A percentile compares a stretch with the other conserved stretches of the same genome.
Evolutionary conservation across 2,888 invertebrate genomes (phyloP).

Genomic region (Drosophila formosana): DNA sequence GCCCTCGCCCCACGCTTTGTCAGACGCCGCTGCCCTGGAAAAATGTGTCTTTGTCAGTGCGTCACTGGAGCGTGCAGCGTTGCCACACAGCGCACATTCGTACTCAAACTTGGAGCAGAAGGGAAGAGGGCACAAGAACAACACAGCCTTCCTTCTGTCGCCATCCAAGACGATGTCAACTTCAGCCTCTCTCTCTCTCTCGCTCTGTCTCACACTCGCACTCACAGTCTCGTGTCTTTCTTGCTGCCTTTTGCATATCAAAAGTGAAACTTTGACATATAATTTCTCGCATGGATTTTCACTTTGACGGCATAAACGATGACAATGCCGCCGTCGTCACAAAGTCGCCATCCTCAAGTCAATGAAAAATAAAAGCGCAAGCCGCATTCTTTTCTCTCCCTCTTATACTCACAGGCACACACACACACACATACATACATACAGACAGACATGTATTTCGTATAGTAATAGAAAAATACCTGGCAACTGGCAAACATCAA

Average conservation of each 20-base stretch:
- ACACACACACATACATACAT: not conserved
- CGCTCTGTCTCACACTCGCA: too few species aligned
- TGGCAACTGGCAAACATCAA: not conserved
- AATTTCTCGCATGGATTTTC: conserved; percentile 80
- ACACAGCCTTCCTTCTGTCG: not conserved
- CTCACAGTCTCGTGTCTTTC: too few species aligned
- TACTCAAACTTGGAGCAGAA: not conserved
- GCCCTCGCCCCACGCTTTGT: not conserved
- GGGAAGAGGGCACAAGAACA: not conserved
- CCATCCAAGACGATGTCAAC: conserved; percentile 35
- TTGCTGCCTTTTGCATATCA: conserved; percentile 66
- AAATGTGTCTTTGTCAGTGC: conserved; percentile 79
- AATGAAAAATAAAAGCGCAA: conserved; percentile 1
- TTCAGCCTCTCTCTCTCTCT: not conserved
- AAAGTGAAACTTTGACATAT: conserved; percentile 80
- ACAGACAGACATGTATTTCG: not conserved
- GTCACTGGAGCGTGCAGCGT: conserved; percentile 67
- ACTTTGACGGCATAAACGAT: conserved; percentile 78
- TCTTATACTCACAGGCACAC: not conserved
- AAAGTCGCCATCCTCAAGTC: conserved; percentile 31
- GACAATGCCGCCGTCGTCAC: conserved; percentile 60
- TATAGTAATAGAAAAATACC: not conserved
- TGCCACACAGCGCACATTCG: not conserved
- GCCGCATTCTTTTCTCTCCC: not conserved
- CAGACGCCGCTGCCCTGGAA: conserved; percentile 33